Percentiles rank a stretch among this genome's conserved stretches.
These are phyloP conservation scores for Morpho deidamia DNA, from an alignment of 2,888 invertebrate genomes.

Conservation along the genomic window DNA sequence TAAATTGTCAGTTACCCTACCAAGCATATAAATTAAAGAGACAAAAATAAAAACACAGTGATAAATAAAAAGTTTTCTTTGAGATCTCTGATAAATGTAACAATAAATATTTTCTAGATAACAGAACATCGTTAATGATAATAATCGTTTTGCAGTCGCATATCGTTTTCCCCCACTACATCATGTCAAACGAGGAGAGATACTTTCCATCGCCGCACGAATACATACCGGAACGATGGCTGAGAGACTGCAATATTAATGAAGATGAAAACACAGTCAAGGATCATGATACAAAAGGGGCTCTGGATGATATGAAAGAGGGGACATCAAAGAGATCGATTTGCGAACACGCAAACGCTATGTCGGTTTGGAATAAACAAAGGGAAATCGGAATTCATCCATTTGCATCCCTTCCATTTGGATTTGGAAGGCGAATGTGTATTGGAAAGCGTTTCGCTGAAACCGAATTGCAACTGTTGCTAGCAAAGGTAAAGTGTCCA, in stretches of 20 bases:
- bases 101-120: too few relatives aligned
- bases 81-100: too few relatives aligned
- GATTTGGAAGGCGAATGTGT: constrained; percentile 87
- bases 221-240: constrained; percentile 88
- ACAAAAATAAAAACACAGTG: too few relatives aligned
- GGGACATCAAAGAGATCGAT: constrained; percentile 10
- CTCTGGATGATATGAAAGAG: neutral
- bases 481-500: constrained; percentile 80
- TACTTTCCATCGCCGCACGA: constrained; percentile 84
- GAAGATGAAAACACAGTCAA: neutral
- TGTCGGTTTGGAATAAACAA: constrained; percentile 53
- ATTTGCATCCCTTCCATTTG: constrained; percentile 86
- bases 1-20: too few relatives aligned
- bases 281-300: neutral
- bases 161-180: constrained; percentile 87
- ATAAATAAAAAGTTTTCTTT: too few relatives aligned
- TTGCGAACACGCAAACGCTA: constrained; percentile 23
- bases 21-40: too few relatives aligned
- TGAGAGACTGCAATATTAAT: constrained; percentile 40
- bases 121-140: neutral
- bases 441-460: constrained; percentile 89
- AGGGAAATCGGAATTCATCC: constrained; percentile 83
- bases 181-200: constrained; percentile 84
- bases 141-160: constrained; percentile 81
- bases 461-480: constrained; percentile 84